Evolutionary conservation across 2,888 invertebrate species (phyloP), one percentile per base, ranked within the genome.

Genomic region (Galerucella pusilla): DNA sequence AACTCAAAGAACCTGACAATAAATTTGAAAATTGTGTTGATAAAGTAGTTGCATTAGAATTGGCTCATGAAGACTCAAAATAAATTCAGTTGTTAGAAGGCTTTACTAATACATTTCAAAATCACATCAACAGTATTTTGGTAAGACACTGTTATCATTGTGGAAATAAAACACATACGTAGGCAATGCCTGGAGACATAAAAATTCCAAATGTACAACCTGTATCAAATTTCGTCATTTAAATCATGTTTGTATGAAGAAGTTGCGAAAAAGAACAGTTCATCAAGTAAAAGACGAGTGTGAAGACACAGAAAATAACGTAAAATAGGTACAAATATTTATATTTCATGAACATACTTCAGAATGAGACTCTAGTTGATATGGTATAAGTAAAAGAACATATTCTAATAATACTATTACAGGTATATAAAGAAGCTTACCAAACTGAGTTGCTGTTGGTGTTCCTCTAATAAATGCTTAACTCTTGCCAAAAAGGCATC

Each of bases 401-500:
- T 42, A 42, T 7, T 35, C 35, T 6, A 35, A 42, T 7, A 42
- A 42, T 1, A 42, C 1, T 42, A 42, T 42, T 7, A 42, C 7
- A 42, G 35, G 35, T 42, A 42, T 42, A 42, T 42, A 1, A 2
- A 52, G 14, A 66, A 49, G 81, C 87, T 86, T 80, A 88, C 88
- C 86, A 87, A 82, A 77, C 82, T 85, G 46, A 88, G 81, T 77
- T 88, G 90, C 80, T 90, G 90, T 77, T 88, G 90, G 79, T 90
- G 90, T 79, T 92, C 91, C 75, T 91, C 88, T 76, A 92, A 89
- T 89, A 92, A 89, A 68, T 90, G 89, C 28, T 91, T 90, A 4
- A 92, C 90, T 81, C 90, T 88, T 5, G 91, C 89, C 79, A 91
- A 89, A 77, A 94, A 86, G n/a, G 93, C 93, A 85, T 94, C 94